These are phyloP conservation scores for Nephrotoma appendiculata DNA, from an alignment of 2,888 invertebrate genomes.

Conservation along the genomic window DNA sequence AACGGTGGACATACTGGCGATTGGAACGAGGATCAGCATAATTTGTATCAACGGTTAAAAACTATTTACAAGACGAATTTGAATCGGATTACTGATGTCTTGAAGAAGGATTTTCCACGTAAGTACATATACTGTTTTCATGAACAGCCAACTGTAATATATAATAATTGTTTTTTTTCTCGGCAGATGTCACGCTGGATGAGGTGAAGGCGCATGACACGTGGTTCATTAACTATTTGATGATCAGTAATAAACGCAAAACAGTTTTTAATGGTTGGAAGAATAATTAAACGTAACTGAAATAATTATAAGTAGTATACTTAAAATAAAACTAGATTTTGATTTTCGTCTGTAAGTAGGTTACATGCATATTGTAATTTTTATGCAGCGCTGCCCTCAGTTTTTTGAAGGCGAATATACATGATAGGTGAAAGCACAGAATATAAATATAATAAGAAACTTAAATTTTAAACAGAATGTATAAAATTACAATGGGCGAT, in stretches of 20 bases:
- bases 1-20: constrained; percentile 39
- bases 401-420: no score
- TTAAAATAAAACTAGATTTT: not conserved
- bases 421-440: no score
- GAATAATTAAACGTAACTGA: constrained; percentile 9
- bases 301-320: not conserved
- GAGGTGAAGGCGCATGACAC: constrained; percentile 33
- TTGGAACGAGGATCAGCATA: constrained; percentile 42
- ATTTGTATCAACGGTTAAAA: constrained; percentile 34
- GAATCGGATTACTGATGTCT: constrained; percentile 2
- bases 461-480: no score
- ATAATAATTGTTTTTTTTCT: constrained; percentile 10
- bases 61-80: constrained; percentile 17
- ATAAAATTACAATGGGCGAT: no score
- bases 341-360: no score
- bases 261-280: constrained; percentile 33
- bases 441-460: no score
- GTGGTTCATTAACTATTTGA: constrained; percentile 35
- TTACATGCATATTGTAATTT: no score
- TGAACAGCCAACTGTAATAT: not conserved
- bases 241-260: constrained; percentile 31
- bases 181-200: constrained; percentile 24
- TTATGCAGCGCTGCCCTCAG: no score
- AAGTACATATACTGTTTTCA: not conserved
- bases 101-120: constrained; percentile 1